A percentile compares a stretch with the other conserved stretches of the same genome.
These are phyloP conservation scores for Ophion costatus DNA, from an alignment of 2,888 invertebrate genomes.

Conservation along the genomic window DNA sequence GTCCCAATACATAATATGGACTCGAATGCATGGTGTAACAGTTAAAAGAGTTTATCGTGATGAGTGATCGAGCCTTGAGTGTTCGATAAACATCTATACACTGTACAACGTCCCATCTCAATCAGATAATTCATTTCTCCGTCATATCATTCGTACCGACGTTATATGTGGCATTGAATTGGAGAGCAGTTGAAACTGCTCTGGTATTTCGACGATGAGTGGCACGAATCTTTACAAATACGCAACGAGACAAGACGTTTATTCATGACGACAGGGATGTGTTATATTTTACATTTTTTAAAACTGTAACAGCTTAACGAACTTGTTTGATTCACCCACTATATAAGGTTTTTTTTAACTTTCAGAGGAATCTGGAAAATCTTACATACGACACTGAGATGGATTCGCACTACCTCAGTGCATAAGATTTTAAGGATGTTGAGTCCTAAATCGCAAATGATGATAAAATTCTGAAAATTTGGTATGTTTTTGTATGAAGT, in stretches of 20 bases:
- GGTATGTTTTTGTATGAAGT: no score
- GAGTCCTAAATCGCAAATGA: no score
- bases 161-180: constrained; percentile 46
- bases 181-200: constrained; percentile 32
- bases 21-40: not conserved
- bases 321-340: no score
- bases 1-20: no score
- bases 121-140: constrained; percentile 1
- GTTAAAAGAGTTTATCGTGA: constrained; percentile 43
- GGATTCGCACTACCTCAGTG: no score
- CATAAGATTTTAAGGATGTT: no score
- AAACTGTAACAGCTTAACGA: no score
- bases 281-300: no score
- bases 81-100: constrained; percentile 39
- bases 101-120: constrained; percentile 1
- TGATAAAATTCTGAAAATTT: no score
- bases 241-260: not conserved
- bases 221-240: not conserved
- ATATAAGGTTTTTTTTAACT: no score
- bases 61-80: constrained; percentile 48
- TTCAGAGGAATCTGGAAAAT: no score
- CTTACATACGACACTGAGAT: no score
- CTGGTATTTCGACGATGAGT: constrained; percentile 49
- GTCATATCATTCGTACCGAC: constrained; percentile 10
- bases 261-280: not conserved